Percentiles rank a stretch among this genome's conserved stretches.
Conservation (phyloP, 2,113 vertebrate genomes). For the Brachionichthys hirsutus region DNA sequence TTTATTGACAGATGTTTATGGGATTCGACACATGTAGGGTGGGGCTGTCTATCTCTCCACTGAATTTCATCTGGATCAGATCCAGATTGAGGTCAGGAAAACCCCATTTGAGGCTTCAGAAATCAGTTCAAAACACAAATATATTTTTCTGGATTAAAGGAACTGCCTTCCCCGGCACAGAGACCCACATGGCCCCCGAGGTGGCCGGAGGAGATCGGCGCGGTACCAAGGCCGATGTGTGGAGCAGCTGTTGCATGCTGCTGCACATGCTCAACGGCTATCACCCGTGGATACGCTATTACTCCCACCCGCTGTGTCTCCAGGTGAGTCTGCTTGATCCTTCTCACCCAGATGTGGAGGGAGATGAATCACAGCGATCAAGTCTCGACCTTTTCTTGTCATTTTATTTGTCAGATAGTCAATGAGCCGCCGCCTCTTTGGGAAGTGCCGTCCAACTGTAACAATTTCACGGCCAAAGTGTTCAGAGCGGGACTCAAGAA, state of each 20-base stretch:
- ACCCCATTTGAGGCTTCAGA: no score
- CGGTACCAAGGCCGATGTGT: constrained; percentile 88
- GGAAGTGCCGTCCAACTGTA: constrained; percentile 90
- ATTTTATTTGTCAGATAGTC: constrained; percentile 81
- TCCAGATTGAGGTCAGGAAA: no score
- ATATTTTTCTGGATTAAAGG: constrained; percentile 63
- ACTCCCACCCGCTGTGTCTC: constrained; percentile 89
- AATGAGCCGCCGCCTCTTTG: constrained; percentile 88
- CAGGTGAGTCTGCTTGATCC: constrained; percentile 81
- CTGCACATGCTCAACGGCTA: constrained; percentile 94
- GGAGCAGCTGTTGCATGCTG: constrained; percentile 96
- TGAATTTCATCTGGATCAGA: no score
- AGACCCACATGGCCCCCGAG: constrained; percentile 96
- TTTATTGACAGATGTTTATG: no score
- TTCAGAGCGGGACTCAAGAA: constrained; percentile 90
- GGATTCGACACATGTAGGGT: no score
- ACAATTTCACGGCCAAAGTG: constrained; percentile 84
- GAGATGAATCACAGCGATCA: neutral
- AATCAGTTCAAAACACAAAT: neutral
- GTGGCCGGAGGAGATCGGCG: constrained; percentile 86
- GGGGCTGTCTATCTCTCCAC: no score
- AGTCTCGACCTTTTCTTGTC: neutral
- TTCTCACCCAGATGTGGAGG: neutral
- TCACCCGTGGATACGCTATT: constrained; percentile 90
- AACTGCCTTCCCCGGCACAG: constrained; percentile 86